Evolutionary conservation across 2,797 vertebrate genomes (phyloP).

Genomic region (Ambastaia sidthimunki): DNA sequence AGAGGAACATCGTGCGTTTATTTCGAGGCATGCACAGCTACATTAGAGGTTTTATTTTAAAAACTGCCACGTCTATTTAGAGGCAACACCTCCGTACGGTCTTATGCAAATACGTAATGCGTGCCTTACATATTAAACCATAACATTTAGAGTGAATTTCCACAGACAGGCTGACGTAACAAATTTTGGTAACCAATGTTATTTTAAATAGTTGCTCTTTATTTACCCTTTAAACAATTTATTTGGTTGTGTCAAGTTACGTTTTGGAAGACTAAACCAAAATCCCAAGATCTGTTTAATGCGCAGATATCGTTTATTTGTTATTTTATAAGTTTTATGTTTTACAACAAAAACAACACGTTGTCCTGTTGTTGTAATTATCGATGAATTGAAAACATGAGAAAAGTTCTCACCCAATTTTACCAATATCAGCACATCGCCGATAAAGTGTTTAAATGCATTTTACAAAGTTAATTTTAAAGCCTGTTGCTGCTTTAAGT

Average conservation of each 20-base stretch:
- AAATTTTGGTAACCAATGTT: background rate
- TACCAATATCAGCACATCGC: too few relatives aligned
- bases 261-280: background rate
- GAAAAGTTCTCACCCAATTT: too few relatives aligned
- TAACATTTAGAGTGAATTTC: background rate
- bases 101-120: background rate
- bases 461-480: too few relatives aligned
- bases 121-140: conserved; percentile 2
- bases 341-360: too few relatives aligned
- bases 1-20: conserved; percentile 55
- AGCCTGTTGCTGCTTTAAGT: too few relatives aligned
- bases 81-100: background rate
- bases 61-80: background rate
- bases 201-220: background rate
- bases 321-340: too few relatives aligned
- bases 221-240: background rate
- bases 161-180: background rate
- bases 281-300: background rate
- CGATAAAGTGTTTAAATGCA: too few relatives aligned
- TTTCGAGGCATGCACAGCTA: background rate
- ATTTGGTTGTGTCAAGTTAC: background rate
- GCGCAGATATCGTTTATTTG: background rate
- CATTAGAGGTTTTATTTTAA: background rate
- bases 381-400: too few relatives aligned
- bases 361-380: too few relatives aligned